Evolutionary conservation across 2,113 vertebrate genomes (phyloP), one percentile per base, ranked within the genome.

Genomic region (Talpa occidentalis): DNA sequence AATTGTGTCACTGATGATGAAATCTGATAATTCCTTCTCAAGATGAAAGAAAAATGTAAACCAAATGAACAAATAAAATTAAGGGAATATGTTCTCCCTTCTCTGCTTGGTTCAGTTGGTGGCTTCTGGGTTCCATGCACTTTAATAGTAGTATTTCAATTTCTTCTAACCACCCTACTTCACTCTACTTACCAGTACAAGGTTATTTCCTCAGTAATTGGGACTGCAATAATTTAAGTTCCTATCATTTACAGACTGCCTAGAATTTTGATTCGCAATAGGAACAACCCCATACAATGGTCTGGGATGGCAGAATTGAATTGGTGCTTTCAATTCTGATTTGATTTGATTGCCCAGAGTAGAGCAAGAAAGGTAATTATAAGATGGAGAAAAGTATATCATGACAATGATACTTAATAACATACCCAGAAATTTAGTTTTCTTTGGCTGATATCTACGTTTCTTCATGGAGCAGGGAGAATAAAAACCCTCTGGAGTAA

Each of bases 321-420:
- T 87, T 62, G 86, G 37, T 60, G 15, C 87, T 91, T 96, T 96
- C 90, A 93, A 91, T 93, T 89, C 64, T 83, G 85, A 79, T 74
- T 93, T 94, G 47, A 91, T 94, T 91, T 83, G 82, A 94, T 91
- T 93, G 83, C 60, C 78, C 83, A 87, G 30, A 64, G 12, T 84
- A 70, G 59, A 94, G 54, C 94, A 82, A 86, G 74, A 91, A 87
- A 89, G 59, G 52, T 87, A 96, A 95, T 95, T 96, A 67, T 47
- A 74, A 52, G 83, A 87, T 40, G 7, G 11, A 56, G 67, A 79
- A 66, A 96, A 83, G 37, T 42, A 32, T 79, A 72, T 91, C 89
- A 70, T 90, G 49, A 94, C 86, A 96, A 96, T 91, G 82, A 67
- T 60, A 59, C 82, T 89, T 94, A 96, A 95, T 92, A 90, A 72